phyloP scores from a whole-genome alignment of 2,113 vertebrate genomes.

The Pygoscelis adeliae region DNA sequence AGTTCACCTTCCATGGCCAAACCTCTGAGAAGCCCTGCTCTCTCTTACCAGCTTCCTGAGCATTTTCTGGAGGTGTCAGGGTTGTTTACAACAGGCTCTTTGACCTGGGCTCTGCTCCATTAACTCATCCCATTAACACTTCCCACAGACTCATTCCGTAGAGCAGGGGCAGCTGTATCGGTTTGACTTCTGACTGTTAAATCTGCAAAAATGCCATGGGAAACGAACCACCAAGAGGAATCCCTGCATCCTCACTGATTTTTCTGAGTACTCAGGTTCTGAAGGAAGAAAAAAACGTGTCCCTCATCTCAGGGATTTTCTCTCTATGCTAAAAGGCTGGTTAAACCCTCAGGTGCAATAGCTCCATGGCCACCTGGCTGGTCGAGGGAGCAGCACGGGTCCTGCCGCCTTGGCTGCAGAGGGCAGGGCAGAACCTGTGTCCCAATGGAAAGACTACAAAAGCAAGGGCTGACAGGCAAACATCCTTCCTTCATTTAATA shows the following conservation, averaged over 20 bases:
- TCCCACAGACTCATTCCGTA: background rate
- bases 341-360: background rate
- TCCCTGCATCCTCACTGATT: fast-evolving
- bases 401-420: fast-evolving
- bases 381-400: background rate
- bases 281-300: background rate
- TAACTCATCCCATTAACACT: background rate
- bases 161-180: background rate
- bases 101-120: background rate
- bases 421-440: background rate
- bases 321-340: fast-evolving
- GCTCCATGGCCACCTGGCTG: fast-evolving
- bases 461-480: background rate
- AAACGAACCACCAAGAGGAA: background rate
- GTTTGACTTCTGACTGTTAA: background rate
- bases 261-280: fast-evolving
- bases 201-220: background rate
- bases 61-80: background rate
- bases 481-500: fast-evolving
- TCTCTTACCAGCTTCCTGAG: background rate
- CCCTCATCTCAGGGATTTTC: background rate
- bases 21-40: background rate
- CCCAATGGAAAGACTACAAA: background rate
- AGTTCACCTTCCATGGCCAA: background rate
- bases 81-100: background rate